Base-by-base conservation (phyloP, 2,113 vertebrate genomes). In the Aptenodytes forsteri region DNA sequence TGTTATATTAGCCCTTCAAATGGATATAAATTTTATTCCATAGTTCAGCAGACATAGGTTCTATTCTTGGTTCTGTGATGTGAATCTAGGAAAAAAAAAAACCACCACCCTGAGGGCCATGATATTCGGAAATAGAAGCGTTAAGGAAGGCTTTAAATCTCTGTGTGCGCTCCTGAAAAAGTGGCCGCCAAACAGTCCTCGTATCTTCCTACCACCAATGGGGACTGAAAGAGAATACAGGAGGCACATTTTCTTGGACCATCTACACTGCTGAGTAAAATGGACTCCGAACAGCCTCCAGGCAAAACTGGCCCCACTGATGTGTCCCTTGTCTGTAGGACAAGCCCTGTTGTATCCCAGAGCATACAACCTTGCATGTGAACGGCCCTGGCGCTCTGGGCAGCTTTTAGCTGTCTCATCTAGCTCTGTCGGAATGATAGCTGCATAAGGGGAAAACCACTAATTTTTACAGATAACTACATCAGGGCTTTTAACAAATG, bases 11-110 rank as follows among this genome's bases (percentile, higher is more conserved):
- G 59, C 52, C 49, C 52, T 81, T 78, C 80, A 89, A 91, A 96
- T 54, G 32, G 83, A 91, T 89, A 96, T 89, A 76, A 85, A 96
- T 92, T 69, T 84, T 78, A 72, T 55, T 71, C 86, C 19, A n/a
- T 50, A 80, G 69, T 61, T 90, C 80, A 96, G 52, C 44, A 93
- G 55, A 89, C 61, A 49, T 27, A 47, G 52, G 27, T 87, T 95
- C 88, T 94, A 62, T 78, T 90, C 64, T 89, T n/a, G 55, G 64
- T 38, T 89, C 71, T 64, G 42, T 61, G 47, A 67, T 49, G 47
- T 59, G 44, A 93, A 69, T 44, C 55, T 12, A 69, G 17, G 6
- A 1, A 7, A 55, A 17, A 64, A 72, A 69, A 30, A 22, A 21
- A 0, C 5, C 11, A 15, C 8, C 38, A 2, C 46, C 46, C 29